phyloP scores from a whole-genome alignment of 2,113 vertebrate species.

The Cottus gobio region DNA sequence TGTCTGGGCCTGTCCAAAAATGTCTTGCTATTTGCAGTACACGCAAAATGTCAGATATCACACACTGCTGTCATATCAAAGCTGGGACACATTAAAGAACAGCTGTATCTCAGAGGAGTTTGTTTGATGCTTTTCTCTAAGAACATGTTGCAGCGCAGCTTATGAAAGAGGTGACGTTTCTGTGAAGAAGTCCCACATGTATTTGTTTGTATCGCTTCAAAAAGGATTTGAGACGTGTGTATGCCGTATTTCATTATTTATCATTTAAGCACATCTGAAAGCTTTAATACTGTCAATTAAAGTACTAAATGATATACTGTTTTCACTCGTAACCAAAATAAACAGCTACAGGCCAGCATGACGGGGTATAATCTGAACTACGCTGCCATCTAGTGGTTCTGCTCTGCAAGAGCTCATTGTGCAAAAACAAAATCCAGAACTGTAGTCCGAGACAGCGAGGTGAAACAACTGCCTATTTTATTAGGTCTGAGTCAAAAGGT shows the following conservation, averaged over 20 bases:
- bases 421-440: not conserved
- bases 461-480: slow-evolving; percentile 74
- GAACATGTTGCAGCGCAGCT: slow-evolving; percentile 7
- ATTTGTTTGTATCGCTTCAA: slow-evolving; percentile 15
- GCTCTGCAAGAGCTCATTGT: not conserved
- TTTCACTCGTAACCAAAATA: not conserved
- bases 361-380: slow-evolving; percentile 24
- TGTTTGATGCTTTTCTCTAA: slow-evolving; percentile 27
- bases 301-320: not conserved
- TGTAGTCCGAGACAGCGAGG: not conserved
- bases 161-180: slow-evolving; percentile 16
- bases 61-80: slow-evolving; percentile 66
- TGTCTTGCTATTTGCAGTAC: slow-evolving; percentile 75
- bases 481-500: slow-evolving; percentile 75
- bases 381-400: slow-evolving; percentile 73
- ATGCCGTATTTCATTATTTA: not conserved
- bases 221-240: not conserved
- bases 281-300: slow-evolving; percentile 9
- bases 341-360: not conserved
- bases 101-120: slow-evolving; percentile 43
- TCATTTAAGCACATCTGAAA: not conserved
- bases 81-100: slow-evolving; percentile 43
- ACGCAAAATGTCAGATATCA: slow-evolving; percentile 68
- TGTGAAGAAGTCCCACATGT: slow-evolving; percentile 13
- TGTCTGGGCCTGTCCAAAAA: slow-evolving; percentile 86